phyloP scores from a whole-genome alignment of 2,888 invertebrate species.

The Troides helena region DNA sequence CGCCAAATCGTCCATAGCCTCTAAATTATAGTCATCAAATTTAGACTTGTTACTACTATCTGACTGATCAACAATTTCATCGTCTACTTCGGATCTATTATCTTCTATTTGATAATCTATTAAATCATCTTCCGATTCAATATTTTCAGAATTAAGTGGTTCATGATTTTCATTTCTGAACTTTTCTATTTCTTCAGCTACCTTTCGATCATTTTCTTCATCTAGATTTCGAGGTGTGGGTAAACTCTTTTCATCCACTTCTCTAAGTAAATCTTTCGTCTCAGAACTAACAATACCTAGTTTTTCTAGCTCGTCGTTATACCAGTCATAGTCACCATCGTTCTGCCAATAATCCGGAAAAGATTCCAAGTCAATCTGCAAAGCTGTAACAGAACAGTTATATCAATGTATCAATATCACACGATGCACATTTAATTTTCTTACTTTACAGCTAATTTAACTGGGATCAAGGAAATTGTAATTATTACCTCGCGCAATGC shows the following conservation, averaged over 20 bases:
- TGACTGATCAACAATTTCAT: constrained; percentile 21
- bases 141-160: constrained; percentile 3
- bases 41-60: constrained; percentile 21
- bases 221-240: constrained; percentile 4
- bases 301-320: constrained; percentile 16
- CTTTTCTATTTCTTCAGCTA: constrained; percentile 23
- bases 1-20: constrained; percentile 10
- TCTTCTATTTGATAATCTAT: constrained; percentile 59
- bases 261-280: not conserved
- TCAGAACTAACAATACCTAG: constrained; percentile 8
- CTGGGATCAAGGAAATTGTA: too few species aligned
- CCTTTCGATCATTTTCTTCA: constrained; percentile 18
- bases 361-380: constrained; percentile 9
- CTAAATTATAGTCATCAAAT: constrained; percentile 3
- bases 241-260: not conserved
- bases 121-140: constrained; percentile 30
- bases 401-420: too few species aligned
- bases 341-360: constrained; percentile 21
- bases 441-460: too few species aligned
- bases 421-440: too few species aligned
- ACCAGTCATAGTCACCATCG: constrained; percentile 22
- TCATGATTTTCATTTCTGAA: constrained; percentile 15
- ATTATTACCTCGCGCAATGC: too few species aligned
- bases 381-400: constrained; percentile 22
- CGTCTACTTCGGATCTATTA: constrained; percentile 44